Conservation (phyloP, 2,888 invertebrate genomes). For the Ophioninae sp. region DNA sequence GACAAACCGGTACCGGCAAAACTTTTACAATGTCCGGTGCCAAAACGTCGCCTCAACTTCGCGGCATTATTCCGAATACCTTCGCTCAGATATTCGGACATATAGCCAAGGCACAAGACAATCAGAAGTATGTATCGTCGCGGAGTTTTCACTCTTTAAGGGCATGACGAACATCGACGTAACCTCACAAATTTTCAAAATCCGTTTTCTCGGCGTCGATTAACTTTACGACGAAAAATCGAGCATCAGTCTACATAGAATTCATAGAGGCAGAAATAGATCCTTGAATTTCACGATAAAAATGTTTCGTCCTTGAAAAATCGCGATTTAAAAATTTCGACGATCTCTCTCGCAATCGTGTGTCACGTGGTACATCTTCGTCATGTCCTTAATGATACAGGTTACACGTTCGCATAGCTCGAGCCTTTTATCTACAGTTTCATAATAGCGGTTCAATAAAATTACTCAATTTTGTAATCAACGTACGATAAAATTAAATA, state of each 20-base stretch:
- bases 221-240: too few relatives aligned
- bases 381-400: not conserved
- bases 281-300: too few relatives aligned
- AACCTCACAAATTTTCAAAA: too few relatives aligned
- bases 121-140: slow-evolving; percentile 87
- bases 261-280: too few relatives aligned
- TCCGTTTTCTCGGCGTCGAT: too few relatives aligned
- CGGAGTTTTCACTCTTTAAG: slow-evolving; percentile 1
- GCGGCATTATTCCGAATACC: slow-evolving; percentile 99
- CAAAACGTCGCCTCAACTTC: slow-evolving; percentile 91
- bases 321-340: too few relatives aligned
- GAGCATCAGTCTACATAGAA: too few relatives aligned
- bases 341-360: too few relatives aligned
- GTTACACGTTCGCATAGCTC: not conserved
- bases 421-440: not conserved
- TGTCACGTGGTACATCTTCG: too few relatives aligned
- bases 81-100: slow-evolving; percentile 99
- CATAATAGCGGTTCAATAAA: not conserved
- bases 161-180: too few relatives aligned
- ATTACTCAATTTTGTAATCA: not conserved
- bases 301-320: too few relatives aligned
- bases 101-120: slow-evolving; percentile 95
- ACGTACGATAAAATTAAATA: not conserved
- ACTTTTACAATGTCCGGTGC: slow-evolving; percentile 99
- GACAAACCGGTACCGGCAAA: slow-evolving; percentile 98